These are phyloP conservation scores for Tenthredo scrophulariae DNA, from an alignment of 2,888 invertebrate genomes.

Conservation along the genomic window DNA sequence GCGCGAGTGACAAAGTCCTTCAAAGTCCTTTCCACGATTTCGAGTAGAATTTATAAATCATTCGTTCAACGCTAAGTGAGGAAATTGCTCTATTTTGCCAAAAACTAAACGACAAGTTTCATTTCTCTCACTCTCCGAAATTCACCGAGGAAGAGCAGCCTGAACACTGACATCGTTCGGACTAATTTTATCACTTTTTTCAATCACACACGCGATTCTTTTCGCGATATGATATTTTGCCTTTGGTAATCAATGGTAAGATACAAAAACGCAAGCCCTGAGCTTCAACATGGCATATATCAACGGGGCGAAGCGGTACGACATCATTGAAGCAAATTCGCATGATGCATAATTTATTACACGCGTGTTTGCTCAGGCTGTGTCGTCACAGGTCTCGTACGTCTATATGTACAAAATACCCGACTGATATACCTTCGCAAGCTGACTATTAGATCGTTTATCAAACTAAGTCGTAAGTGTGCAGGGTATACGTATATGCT, in stretches of 20 bases:
- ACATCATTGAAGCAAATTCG: background rate
- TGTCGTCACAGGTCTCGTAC: background rate
- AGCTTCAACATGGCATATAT: background rate
- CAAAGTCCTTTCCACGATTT: background rate
- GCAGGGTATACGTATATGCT: background rate
- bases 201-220: background rate
- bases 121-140: too few species aligned
- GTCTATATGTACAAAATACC: background rate
- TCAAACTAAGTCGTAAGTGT: constrained; percentile 13
- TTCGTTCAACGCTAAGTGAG: background rate
- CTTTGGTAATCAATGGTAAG: too few species aligned
- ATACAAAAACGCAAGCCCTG: background rate
- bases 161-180: background rate
- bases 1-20: background rate
- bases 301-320: background rate
- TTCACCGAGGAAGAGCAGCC: background rate
- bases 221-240: background rate
- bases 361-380: constrained; percentile 7
- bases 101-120: background rate
- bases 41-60: background rate
- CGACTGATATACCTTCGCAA: background rate
- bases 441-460: background rate
- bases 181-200: background rate
- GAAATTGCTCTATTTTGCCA: background rate
- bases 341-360: constrained; percentile 5